These are phyloP conservation scores for Camponotus vicinus DNA, from an alignment of 1,140 invertebrate species.

Conservation along the genomic window DNA sequence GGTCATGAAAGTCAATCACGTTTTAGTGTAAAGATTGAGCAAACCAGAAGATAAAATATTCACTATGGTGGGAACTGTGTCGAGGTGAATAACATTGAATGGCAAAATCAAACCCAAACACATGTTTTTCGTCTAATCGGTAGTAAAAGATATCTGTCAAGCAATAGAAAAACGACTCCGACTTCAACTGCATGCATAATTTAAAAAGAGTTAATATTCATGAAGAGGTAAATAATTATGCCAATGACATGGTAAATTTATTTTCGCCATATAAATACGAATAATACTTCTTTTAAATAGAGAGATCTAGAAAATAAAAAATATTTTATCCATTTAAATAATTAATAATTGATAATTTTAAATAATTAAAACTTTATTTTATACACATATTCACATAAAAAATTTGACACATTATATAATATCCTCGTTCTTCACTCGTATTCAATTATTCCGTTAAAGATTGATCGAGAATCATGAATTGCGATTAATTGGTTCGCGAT, in stretches of 20 bases:
- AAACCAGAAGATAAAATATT: neutral
- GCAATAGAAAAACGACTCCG: neutral
- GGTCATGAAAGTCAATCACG: no score
- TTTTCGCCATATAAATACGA: neutral
- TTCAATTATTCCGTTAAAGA: neutral
- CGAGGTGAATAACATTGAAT: slow-evolving; percentile 28
- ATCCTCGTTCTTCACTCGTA: neutral
- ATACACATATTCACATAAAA: neutral
- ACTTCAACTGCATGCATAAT: neutral
- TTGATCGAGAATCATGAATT: slow-evolving; percentile 6
- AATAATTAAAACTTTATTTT: neutral
- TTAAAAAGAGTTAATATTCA: neutral
- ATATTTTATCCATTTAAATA: neutral
- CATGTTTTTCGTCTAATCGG: neutral
- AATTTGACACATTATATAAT: neutral
- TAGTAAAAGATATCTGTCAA: neutral
- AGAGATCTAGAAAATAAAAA: neutral
- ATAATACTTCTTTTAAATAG: neutral
- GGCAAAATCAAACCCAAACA: neutral
- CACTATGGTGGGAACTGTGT: slow-evolving; percentile 15
- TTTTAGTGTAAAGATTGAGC: no score
- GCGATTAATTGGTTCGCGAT: neutral
- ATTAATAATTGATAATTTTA: neutral
- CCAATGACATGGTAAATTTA: neutral
- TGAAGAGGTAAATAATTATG: neutral